Conservation (phyloP, 2,113 vertebrate species). For the Petrocephalus zakoni region DNA sequence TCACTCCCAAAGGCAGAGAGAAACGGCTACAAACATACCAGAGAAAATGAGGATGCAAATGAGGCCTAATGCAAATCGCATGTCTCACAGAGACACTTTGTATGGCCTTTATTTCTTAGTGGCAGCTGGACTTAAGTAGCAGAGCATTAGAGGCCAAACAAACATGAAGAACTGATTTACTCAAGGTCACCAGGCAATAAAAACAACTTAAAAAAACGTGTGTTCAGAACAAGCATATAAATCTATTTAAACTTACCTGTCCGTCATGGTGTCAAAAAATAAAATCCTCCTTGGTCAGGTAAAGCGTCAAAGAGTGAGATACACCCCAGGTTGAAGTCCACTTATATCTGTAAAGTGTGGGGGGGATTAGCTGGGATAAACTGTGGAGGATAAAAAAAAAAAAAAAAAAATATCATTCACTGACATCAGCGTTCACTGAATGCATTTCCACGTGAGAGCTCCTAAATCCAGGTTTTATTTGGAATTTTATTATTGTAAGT, state of each 20-base stretch:
- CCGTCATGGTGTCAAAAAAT: slow-evolving; percentile 59
- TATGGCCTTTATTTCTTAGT: not conserved
- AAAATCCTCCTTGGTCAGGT: slow-evolving; percentile 43
- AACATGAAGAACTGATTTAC: not conserved
- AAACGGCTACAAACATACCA: slow-evolving; percentile 45
- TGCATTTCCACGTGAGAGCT: not conserved
- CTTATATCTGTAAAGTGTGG: slow-evolving; percentile 35
- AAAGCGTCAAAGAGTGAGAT: slow-evolving; percentile 35
- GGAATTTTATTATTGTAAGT: not conserved
- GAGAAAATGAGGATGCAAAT: slow-evolving; percentile 59
- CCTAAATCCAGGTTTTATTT: not conserved
- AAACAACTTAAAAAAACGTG: not conserved
- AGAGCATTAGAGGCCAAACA: not conserved
- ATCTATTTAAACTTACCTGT: slow-evolving; percentile 60
- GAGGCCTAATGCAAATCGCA: slow-evolving; percentile 54
- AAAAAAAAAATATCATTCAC: not conserved
- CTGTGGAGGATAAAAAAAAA: not conserved
- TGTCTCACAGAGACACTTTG: slow-evolving; percentile 37
- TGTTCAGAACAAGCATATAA: not conserved
- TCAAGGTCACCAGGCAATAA: not conserved
- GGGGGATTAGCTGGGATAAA: not conserved
- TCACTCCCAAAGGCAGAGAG: slow-evolving; percentile 38
- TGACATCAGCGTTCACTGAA: not conserved
- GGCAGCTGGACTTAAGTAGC: not conserved
- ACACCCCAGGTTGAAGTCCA: not conserved